These are phyloP conservation scores for Leptopilina boulardi DNA, from an alignment of 1,140 invertebrate species.

Conservation along the genomic window DNA sequence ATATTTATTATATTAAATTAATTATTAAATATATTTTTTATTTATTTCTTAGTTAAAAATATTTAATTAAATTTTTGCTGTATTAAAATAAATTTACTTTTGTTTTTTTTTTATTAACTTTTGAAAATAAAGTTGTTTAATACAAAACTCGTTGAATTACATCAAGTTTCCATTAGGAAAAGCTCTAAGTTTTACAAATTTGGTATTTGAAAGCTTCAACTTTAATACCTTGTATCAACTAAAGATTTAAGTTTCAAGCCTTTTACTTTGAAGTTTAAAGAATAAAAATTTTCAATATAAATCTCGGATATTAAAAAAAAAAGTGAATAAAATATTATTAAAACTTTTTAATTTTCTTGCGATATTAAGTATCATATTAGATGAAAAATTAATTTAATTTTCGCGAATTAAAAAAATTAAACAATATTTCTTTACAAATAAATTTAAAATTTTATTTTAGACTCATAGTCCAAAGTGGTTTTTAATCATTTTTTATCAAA, in stretches of 20 bases:
- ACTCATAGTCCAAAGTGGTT: no score
- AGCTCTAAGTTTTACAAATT: background rate
- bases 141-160: background rate
- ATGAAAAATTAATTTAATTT: no score
- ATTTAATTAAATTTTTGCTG: no score
- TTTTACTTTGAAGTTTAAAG: background rate
- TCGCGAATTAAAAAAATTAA: no score
- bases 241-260: background rate
- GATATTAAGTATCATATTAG: no score
- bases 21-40: background rate
- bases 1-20: background rate
- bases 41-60: no score
- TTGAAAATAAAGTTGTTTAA: background rate
- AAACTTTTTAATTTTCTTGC: no score
- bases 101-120: background rate
- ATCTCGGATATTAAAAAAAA: no score
- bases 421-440: no score
- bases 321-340: no score
- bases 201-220: conserved; percentile 13
- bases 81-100: background rate
- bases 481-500: no score
- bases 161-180: background rate
- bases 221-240: background rate
- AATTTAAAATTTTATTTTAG: no score
- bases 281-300: background rate